These are phyloP conservation scores for Pseudomugil gertrudae DNA, from an alignment of 2,797 vertebrate species.

Conservation along the genomic window DNA sequence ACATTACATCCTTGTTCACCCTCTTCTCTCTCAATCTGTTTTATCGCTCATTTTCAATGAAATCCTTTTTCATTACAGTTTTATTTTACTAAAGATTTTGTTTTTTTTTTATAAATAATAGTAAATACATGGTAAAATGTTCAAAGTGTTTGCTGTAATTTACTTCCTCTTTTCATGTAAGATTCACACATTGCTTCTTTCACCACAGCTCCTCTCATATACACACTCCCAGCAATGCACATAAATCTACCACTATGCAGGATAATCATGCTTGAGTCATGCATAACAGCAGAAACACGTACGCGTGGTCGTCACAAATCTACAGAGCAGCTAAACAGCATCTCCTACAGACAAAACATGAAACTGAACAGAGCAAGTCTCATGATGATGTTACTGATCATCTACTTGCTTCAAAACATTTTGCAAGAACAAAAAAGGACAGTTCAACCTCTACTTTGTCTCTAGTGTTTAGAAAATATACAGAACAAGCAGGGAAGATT, in stretches of 20 bases:
- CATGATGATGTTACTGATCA: slow-evolving; percentile 6
- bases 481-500: neutral
- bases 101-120: slow-evolving; percentile 32
- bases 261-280: slow-evolving; percentile 33
- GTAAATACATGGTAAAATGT: neutral
- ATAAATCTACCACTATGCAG: slow-evolving; percentile 31
- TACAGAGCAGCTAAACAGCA: slow-evolving; percentile 58
- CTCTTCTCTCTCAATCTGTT: slow-evolving; percentile 14
- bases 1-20: slow-evolving; percentile 9
- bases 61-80: neutral
- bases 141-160: slow-evolving; percentile 12
- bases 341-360: slow-evolving; percentile 55
- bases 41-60: slow-evolving; percentile 31
- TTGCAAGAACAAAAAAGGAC: neutral
- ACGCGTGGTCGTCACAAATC: slow-evolving; percentile 12
- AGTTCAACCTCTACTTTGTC: neutral
- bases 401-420: slow-evolving; percentile 17
- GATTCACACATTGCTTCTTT: neutral
- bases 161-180: slow-evolving; percentile 20
- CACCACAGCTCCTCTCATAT: slow-evolving; percentile 12
- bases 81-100: neutral
- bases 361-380: slow-evolving; percentile 23
- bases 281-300: slow-evolving; percentile 15
- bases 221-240: neutral
- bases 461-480: neutral